Conservation (phyloP, 2,888 invertebrate species). For the Leptopilina myrica region DNA sequence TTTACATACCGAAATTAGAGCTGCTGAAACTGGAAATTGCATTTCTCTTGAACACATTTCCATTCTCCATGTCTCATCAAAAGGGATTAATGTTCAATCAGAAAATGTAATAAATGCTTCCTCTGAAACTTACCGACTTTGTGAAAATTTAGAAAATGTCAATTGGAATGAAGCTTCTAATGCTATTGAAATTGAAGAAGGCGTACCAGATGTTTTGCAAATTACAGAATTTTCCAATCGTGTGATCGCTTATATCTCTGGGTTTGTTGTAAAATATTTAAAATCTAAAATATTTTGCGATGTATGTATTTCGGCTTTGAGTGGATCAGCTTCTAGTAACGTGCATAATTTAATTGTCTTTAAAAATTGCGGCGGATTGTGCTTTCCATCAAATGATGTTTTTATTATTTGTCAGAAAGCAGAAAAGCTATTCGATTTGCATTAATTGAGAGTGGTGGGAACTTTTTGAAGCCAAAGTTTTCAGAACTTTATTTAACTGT, state of each 20-base stretch:
- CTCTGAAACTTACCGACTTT: neutral
- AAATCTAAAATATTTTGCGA: conserved; percentile 9
- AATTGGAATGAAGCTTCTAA: neutral
- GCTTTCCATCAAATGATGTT: neutral
- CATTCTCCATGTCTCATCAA: neutral
- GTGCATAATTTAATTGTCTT: neutral
- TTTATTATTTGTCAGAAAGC: neutral
- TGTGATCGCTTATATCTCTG: neutral
- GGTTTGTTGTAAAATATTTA: neutral
- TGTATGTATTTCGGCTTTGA: neutral
- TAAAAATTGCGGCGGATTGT: neutral
- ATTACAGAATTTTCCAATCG: neutral
- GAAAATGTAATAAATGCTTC: neutral
- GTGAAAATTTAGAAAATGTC: neutral
- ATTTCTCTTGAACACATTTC: neutral
- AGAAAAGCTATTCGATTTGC: neutral
- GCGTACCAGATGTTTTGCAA: neutral
- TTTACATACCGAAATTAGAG: conserved; percentile 2
- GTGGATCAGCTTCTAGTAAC: neutral
- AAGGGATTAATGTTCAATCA: neutral
- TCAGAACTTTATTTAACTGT: neutral
- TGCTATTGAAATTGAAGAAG: neutral
- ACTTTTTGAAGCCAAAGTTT: neutral
- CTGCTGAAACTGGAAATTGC: conserved; percentile 9
- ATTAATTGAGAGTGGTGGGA: neutral